Percentiles rank a stretch among this genome's conserved stretches.
Conservation (phyloP, 2,888 invertebrate species). For the Sinodicranocentrus sp. region DNA sequence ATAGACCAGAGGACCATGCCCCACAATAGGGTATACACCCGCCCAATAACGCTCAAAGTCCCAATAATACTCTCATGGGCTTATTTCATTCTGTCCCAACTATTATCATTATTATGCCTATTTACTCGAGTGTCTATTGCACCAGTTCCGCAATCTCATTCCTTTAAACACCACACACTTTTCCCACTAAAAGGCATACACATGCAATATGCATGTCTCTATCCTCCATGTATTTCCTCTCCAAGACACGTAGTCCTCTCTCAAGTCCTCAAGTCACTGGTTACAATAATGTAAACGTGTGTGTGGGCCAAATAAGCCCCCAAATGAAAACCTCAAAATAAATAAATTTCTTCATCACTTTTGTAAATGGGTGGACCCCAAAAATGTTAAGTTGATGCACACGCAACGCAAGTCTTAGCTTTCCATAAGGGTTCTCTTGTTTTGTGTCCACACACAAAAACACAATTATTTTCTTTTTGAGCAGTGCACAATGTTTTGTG, state of each 20-base stretch:
- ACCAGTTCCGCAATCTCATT: slow-evolving; percentile 20
- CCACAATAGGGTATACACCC: slow-evolving; percentile 10
- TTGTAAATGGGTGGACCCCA: slow-evolving; percentile 59
- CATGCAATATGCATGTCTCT: not conserved
- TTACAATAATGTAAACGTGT: not conserved
- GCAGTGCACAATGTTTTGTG: not conserved
- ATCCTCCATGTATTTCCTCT: not conserved
- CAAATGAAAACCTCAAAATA: slow-evolving; percentile 63
- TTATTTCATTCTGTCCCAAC: slow-evolving; percentile 24
- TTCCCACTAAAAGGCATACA: not conserved
- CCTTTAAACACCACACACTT: not conserved
- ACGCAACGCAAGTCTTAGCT: slow-evolving; percentile 23
- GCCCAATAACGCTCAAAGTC: slow-evolving; percentile 22
- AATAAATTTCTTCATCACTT: slow-evolving; percentile 64
- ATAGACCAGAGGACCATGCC: slow-evolving; percentile 21
- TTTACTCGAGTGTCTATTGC: not conserved
- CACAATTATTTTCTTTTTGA: too few relatives aligned
- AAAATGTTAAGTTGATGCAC: slow-evolving; percentile 32
- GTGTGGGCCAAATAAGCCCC: slow-evolving; percentile 53
- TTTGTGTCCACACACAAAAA: not conserved
- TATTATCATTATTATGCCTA: slow-evolving; percentile 26
- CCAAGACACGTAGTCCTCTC: not conserved
- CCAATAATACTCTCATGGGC: slow-evolving; percentile 40
- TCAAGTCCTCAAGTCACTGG: slow-evolving; percentile 2
- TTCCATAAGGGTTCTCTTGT: not conserved